Base-by-base conservation (phyloP, 2,888 invertebrate genomes). In the Cylindroiulus punctatus region DNA sequence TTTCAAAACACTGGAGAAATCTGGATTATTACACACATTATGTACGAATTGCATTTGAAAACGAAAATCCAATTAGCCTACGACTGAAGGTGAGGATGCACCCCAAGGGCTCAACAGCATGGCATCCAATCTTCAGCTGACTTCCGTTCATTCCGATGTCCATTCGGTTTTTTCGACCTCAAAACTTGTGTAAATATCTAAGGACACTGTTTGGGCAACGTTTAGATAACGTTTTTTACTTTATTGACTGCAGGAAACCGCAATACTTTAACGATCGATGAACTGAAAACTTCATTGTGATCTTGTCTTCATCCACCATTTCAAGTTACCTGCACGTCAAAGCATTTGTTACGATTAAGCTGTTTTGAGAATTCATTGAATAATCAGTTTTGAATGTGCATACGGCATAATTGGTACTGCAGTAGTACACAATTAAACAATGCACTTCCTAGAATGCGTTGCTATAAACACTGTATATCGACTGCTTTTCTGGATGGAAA, bases 131-230 rank as follows among this genome's bases (percentile, higher is more conserved):
- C 8, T 22, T 4, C 57, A 65, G 52, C 19, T 2, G 30, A 12
- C 76, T 76, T 26, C 7, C 14, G 76, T 30, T 30, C n/a, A 57
- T n/a, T 12, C 76, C 14, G 30, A 26, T 8, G 1, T n/a, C 8
- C 76, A 12, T 5, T 10, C 26, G 76, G 26, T 30, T 76, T 14
- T 14, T 30, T 30, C 30, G 76, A 30, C 30, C 76, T 26, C 76
- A 26, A 76, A 76, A 76, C 76, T 30, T 76, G 76, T 76, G 76
- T 76, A 26, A 76, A 76, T 76, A 76, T 26, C 76, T 76, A 7
- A 30, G 76, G 17, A 76, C 76, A 30, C 22, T 76, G 14, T 76
- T 76, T 30, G 14, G 26, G 30, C 26, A 0, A 52, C 52, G n/a
- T 52, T 52, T 52, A n/a, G 52, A 3, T 12, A 52, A n/a, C 52